Base-by-base conservation (phyloP, 2,888 invertebrate species). In the Smittia aterrima region DNA sequence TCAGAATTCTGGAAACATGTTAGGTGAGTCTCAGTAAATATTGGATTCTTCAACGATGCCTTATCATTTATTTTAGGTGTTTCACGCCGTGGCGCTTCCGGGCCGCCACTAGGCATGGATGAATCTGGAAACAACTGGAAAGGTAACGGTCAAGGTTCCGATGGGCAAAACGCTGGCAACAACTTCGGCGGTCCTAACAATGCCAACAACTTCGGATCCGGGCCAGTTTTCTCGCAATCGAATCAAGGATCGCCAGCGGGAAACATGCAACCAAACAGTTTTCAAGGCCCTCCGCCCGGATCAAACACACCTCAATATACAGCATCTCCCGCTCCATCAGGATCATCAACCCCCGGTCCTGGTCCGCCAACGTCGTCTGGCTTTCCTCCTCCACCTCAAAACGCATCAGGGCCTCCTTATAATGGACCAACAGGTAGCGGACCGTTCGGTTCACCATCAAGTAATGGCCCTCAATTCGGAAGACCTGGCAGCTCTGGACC, bases 311-410 rank as follows among this genome's bases (percentile, higher is more conserved):
- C 90, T 79, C 93, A 90, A 85, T 93, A 92, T 83, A 92, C 92
- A 79, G 92, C 93, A 79, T 93, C 93, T 77, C 94, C 94, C 79
- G 92, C 89, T 79, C 93, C 92, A 78, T 93, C 87, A 79, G 93
- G 89, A 79, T 87, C 90, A 68, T 93, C 93, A 78, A 92, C 93
- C 53, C 93, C 93, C 7, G 93, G 92, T 76, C 92, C 90, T 22
- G 87, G 86, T 73, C 88, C 88, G 72, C 87, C 86, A 79, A 84
- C 82, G 79, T 85, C 85, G 75, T 84, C 83, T 73, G 83, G 84
- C 76, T 87, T 85, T 79, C 85, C 85, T 74, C 85, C 85, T 76
- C 85, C 86, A 67, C 83, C 84, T 40, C 74, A 74, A 47, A 84
- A 85, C 78, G 82, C 86, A 11, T 83, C 82, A 24, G 83, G 83